These are phyloP conservation scores for Hydrochoerus hydrochaeris DNA, from an alignment of 2,113 vertebrate species.

Conservation along the genomic window DNA sequence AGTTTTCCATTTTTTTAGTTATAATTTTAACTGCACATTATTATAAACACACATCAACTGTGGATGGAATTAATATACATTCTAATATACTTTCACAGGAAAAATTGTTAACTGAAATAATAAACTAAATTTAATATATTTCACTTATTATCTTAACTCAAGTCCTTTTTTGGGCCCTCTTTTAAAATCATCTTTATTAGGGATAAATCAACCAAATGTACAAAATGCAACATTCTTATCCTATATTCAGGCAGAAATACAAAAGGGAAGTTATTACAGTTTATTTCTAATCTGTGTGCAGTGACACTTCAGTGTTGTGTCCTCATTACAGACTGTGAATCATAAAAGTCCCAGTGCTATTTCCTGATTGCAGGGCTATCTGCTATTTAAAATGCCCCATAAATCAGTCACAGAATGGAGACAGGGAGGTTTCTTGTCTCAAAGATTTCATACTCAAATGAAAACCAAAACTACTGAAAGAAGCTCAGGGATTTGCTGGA, in stretches of 20 bases:
- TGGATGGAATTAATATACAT: background rate
- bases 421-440: background rate
- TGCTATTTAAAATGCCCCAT: constrained; percentile 65
- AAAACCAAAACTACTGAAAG: constrained; percentile 10
- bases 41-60: background rate
- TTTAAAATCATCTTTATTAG: constrained; percentile 32
- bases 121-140: background rate
- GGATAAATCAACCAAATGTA: background rate
- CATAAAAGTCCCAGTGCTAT: constrained; percentile 71
- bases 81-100: background rate
- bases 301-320: background rate
- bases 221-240: constrained; percentile 12
- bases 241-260: background rate
- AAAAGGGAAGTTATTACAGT: background rate
- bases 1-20: background rate
- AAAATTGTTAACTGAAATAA: constrained; percentile 22
- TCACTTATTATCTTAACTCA: background rate
- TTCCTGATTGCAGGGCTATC: constrained; percentile 69
- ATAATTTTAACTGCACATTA: background rate
- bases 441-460: background rate
- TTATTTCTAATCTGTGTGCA: constrained; percentile 57
- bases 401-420: constrained; percentile 62
- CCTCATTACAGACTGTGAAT: constrained; percentile 71
- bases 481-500: background rate
- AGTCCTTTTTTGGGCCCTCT: background rate